Base-by-base conservation (phyloP, 2,113 vertebrate genomes). In the Sigmodon hispidus region DNA sequence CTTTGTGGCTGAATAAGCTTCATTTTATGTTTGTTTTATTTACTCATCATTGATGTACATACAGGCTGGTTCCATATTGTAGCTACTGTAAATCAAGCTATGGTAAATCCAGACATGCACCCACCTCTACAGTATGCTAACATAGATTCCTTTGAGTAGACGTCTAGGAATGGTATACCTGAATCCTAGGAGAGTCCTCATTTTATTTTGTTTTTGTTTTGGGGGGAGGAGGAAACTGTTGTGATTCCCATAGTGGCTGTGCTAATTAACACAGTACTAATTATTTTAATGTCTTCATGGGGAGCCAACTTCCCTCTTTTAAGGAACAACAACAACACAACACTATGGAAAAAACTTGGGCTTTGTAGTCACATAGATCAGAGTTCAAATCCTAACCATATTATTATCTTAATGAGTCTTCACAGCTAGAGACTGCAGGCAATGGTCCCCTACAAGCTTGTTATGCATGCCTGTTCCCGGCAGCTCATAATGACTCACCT, bases 391-490 rank as follows among this genome's bases (percentile, higher is more conserved):
- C 22, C 73, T 87, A 52, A 31, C 31, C 43, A 13, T 52, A 1
- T 50, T 4, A 0, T 57, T 22, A 15, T 1, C 26, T 13, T 24
- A 31, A 1, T 43, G 22, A 70, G 36, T 34, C 26, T 79, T 29
- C 73, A 34, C 8, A 70, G 43, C 48, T 52, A 2, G 4, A 69
- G 63, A 89, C 13, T 3, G 4, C 24, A 40, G 73, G 3, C n/a
- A 45, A 48, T 48, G 10, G 26, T 10, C 55, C 3, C 21, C 50
- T 65, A 67, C 15, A 75, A 43, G 59, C 29, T 4, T 52, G 5
- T 36, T 59, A 1, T 0, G 0, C 67, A 26, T 21, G 45, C 83
- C 48, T 4, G 0, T 76, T 57, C 73, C 31, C 13, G 4, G 2
- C 12, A 87, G 26, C 31, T 84, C 90, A 52, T 10, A 34, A 67